Percentiles rank a stretch among this genome's conserved stretches.
phyloP scores from a whole-genome alignment of 2,888 invertebrate species.

The Dryobotodes eremita region DNA sequence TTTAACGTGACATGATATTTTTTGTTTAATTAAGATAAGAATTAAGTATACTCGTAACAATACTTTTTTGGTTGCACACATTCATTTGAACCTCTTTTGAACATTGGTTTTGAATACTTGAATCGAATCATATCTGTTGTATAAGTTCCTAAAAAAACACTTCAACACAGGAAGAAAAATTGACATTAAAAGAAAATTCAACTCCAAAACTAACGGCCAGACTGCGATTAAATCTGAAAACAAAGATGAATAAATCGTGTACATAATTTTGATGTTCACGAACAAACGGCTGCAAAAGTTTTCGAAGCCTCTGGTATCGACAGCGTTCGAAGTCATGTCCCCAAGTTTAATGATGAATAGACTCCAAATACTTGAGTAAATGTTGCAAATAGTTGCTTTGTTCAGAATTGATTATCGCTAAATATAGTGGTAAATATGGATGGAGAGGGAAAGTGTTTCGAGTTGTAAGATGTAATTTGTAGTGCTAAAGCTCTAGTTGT shows the following conservation, averaged over 20 bases:
- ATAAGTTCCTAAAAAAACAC: neutral
- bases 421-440: conserved; percentile 26
- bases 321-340: conserved; percentile 43
- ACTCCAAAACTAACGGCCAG: conserved; percentile 7
- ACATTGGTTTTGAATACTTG: neutral
- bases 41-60: too few relatives aligned
- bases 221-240: conserved; percentile 18
- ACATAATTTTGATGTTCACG: conserved; percentile 37
- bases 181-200: neutral
- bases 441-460: conserved; percentile 25
- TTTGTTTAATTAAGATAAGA: neutral
- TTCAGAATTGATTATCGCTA: conserved; percentile 52
- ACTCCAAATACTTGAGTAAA: conserved; percentile 55
- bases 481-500: neutral
- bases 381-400: conserved; percentile 55
- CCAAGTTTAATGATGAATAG: conserved; percentile 59
- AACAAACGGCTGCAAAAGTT: conserved; percentile 53
- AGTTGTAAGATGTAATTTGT: neutral
- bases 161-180: neutral
- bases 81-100: neutral
- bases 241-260: conserved; percentile 28
- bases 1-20: neutral
- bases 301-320: conserved; percentile 49
- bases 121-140: neutral
- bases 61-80: neutral